Conservation (phyloP, 2,113 vertebrate species). For the Sinocyclocheilus maitianheensis region DNA sequence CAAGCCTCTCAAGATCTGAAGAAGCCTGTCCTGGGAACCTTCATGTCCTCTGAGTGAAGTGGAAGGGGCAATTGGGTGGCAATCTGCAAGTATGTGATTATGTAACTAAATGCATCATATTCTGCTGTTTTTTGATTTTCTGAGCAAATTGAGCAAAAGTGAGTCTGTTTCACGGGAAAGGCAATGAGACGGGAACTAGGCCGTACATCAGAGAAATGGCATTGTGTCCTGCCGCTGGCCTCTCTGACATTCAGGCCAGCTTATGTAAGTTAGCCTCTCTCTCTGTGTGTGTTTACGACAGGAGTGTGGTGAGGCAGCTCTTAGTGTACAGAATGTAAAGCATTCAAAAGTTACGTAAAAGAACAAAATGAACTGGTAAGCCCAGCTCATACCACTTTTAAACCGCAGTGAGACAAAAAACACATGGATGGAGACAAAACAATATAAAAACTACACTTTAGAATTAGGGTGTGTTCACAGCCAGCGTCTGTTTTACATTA, state of each 20-base stretch:
- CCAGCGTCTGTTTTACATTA: no score
- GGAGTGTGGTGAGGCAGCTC: conserved; percentile 5
- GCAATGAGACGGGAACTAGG: neutral
- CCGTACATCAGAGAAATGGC: conserved; percentile 28
- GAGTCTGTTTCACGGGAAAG: conserved; percentile 40
- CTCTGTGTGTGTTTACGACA: neutral
- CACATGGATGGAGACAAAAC: neutral
- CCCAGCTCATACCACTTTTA: neutral
- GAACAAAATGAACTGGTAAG: conserved; percentile 12
- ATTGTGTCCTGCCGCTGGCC: conserved; percentile 29
- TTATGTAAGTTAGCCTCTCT: conserved; percentile 34
- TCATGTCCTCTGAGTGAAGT: conserved; percentile 28
- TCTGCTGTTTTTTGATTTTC: conserved; percentile 46
- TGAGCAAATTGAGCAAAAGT: conserved; percentile 50
- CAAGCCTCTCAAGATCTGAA: neutral
- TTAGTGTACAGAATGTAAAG: conserved; percentile 32
- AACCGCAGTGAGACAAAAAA: neutral
- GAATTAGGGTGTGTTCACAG: neutral
- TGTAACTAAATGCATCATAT: conserved; percentile 40
- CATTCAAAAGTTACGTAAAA: conserved; percentile 26
- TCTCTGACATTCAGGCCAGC: conserved; percentile 41
- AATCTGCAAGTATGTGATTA: conserved; percentile 19
- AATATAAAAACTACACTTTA: neutral
- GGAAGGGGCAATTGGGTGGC: neutral
- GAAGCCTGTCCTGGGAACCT: neutral